These are phyloP conservation scores for Cebus imitator DNA, from an alignment of 2,113 vertebrate genomes.

Conservation along the genomic window DNA sequence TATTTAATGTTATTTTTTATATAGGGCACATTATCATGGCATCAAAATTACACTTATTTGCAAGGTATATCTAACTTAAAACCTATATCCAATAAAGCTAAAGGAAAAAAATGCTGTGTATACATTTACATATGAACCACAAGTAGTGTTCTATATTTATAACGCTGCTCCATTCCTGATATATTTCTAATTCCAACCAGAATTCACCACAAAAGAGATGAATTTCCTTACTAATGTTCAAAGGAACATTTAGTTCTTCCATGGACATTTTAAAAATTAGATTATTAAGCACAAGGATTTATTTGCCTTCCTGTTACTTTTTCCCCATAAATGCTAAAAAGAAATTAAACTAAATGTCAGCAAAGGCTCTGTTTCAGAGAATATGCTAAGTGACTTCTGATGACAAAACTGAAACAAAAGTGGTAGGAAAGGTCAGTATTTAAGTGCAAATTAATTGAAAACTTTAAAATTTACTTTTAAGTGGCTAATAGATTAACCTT, in stretches of 20 bases:
- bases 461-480: conserved; percentile 20
- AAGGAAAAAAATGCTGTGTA: neutral
- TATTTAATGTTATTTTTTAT: conserved; percentile 11
- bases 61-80: conserved; percentile 22
- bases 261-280: conserved; percentile 26
- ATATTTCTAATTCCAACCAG: conserved; percentile 52
- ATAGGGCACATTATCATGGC: neutral
- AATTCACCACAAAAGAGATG: neutral
- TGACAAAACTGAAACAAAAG: conserved; percentile 57
- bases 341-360: conserved; percentile 59
- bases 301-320: conserved; percentile 42
- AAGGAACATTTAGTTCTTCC: conserved; percentile 48
- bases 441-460: conserved; percentile 44
- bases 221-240: neutral
- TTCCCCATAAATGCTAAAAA: neutral
- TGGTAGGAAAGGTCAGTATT: conserved; percentile 28
- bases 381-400: conserved; percentile 39
- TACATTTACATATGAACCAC: conserved; percentile 43
- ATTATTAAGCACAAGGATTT: conserved; percentile 45
- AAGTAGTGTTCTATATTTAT: conserved; percentile 49
- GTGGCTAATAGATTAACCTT: conserved; percentile 37
- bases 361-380: conserved; percentile 22
- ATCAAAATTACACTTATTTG: conserved; percentile 31
- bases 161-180: conserved; percentile 18
- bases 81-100: conserved; percentile 11